Percentiles rank a stretch among this genome's conserved stretches.
Evolutionary conservation across 2,888 invertebrate genomes (phyloP).

Genomic region (Physocephala rufipes): DNA sequence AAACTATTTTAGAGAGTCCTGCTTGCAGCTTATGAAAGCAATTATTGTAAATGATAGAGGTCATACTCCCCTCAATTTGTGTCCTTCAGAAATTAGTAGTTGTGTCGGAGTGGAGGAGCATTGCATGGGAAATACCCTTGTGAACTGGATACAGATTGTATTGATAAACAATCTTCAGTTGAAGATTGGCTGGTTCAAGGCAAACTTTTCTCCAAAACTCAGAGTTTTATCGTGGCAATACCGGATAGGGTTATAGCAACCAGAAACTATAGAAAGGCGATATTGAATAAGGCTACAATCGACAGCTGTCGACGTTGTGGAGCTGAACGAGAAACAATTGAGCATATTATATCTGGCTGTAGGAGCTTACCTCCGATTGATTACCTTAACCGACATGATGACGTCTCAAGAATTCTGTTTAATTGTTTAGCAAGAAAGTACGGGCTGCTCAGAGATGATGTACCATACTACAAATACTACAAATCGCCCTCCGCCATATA

Average conservation of each 20-base stretch:
- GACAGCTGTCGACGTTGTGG: neutral
- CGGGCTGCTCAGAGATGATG: neutral
- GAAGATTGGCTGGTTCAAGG: neutral
- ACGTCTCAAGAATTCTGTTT: neutral
- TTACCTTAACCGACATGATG: neutral
- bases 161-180: neutral
- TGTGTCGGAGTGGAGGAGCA: too few species aligned
- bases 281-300: neutral
- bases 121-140: slow-evolving; percentile 9
- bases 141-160: neutral
- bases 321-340: neutral
- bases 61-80: too few species aligned
- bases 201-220: neutral
- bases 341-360: neutral
- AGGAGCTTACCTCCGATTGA: neutral
- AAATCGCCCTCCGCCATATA: neutral
- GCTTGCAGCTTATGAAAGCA: neutral
- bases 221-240: neutral
- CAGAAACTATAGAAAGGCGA: neutral
- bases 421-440: neutral
- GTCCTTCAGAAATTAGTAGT: too few species aligned
- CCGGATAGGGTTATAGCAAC: slow-evolving; percentile 7
- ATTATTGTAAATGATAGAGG: too few species aligned
- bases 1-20: neutral
- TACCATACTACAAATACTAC: slow-evolving; percentile 1